A percentile compares a stretch with the other conserved stretches of the same genome.
Evolutionary conservation across 2,113 vertebrate species (phyloP).

Genomic region (Camelus dromedarius): DNA sequence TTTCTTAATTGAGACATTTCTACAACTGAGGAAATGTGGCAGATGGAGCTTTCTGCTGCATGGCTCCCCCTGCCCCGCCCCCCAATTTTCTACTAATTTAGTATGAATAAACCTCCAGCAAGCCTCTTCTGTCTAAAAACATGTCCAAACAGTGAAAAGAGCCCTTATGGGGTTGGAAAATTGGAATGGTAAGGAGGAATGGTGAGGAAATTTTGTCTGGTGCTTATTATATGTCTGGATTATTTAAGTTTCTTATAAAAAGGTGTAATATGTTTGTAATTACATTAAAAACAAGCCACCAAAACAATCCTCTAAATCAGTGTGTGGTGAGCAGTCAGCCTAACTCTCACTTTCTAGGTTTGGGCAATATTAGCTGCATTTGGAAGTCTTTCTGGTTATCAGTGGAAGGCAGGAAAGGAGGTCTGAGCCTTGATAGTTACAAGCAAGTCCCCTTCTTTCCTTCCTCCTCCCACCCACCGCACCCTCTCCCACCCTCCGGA

Average conservation of each 20-base stretch:
- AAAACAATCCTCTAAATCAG: not conserved
- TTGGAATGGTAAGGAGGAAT: not conserved
- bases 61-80: not conserved
- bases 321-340: too few relatives aligned
- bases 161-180: not conserved
- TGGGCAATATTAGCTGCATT: not conserved
- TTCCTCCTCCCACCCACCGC: not conserved
- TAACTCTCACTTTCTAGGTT: not conserved
- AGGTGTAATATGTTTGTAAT: not conserved
- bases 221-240: not conserved
- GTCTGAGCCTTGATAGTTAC: not conserved
- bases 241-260: not conserved
- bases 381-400: not conserved
- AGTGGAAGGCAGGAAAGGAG: not conserved
- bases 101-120: not conserved
- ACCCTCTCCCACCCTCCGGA: too few relatives aligned
- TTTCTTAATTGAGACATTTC: constrained; percentile 31
- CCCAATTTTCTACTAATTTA: constrained; percentile 33
- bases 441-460: not conserved
- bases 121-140: not conserved
- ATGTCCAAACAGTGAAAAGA: not conserved
- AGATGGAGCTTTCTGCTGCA: not conserved
- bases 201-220: not conserved
- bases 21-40: constrained; percentile 6
- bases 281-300: constrained; percentile 4